Evolutionary conservation across 2,888 invertebrate genomes (phyloP).

Genomic region (Pterobdella sp.): DNA sequence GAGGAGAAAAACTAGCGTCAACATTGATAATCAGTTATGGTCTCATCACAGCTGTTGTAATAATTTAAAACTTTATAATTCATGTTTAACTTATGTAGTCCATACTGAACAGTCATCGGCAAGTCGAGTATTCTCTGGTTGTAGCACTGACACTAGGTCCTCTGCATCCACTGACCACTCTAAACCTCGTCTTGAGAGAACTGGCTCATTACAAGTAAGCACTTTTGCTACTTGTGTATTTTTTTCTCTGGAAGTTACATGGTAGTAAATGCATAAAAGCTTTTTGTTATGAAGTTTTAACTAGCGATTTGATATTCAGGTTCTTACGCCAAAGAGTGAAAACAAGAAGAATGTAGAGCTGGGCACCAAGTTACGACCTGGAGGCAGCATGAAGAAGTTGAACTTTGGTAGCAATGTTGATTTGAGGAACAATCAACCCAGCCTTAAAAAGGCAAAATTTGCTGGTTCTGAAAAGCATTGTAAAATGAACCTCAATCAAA

Average conservation of each 20-base stretch:
- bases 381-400: background rate
- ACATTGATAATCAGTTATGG: too few relatives aligned
- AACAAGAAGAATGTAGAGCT: background rate
- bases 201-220: background rate
- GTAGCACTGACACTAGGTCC: background rate
- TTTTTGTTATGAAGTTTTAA: too few relatives aligned
- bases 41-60: too few relatives aligned
- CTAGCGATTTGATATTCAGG: background rate
- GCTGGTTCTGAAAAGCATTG: background rate
- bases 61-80: too few relatives aligned
- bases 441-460: slow-evolving; percentile 18
- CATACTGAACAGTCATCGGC: background rate
- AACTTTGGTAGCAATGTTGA: slow-evolving; percentile 1
- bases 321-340: background rate
- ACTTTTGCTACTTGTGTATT: too few relatives aligned
- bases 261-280: too few relatives aligned
- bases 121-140: background rate
- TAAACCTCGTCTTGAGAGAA: background rate
- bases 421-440: slow-evolving; percentile 22
- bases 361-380: background rate
- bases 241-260: too few relatives aligned
- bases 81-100: too few relatives aligned
- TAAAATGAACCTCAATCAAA: background rate
- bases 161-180: background rate
- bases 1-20: too few relatives aligned